Percentiles rank a stretch among this genome's conserved stretches.
Conservation (phyloP, 2,888 invertebrate genomes). For the Drosophila neonasuta region DNA sequence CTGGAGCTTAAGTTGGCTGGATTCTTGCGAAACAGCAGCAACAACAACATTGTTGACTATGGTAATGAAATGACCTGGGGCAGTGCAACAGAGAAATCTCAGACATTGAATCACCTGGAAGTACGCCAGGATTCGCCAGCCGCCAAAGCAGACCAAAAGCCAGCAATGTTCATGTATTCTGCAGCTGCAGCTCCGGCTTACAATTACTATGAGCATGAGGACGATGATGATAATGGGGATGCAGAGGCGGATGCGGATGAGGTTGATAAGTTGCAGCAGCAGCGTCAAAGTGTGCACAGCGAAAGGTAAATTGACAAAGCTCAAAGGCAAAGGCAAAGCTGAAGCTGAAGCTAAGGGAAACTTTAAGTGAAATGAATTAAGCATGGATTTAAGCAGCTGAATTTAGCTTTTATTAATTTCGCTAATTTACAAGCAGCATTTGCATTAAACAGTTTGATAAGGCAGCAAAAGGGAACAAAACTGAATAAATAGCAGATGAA, state of each 20-base stretch:
- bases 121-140: constrained; percentile 18
- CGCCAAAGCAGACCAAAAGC: constrained; percentile 20
- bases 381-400: neutral
- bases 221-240: constrained; percentile 6
- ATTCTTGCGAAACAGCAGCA: constrained; percentile 1
- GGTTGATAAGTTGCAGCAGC: constrained; percentile 37
- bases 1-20: constrained; percentile 4
- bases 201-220: constrained; percentile 29
- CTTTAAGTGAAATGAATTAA: constrained; percentile 7
- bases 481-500: neutral
- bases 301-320: constrained; percentile 75
- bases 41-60: constrained; percentile 65
- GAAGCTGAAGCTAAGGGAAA: constrained; percentile 18
- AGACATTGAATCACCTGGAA: constrained; percentile 66
- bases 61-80: constrained; percentile 73
- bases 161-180: constrained; percentile 32
- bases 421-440: constrained; percentile 3
- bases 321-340: constrained; percentile 32
- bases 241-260: constrained; percentile 28
- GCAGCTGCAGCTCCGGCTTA: constrained; percentile 22
- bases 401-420: constrained; percentile 4
- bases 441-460: neutral
- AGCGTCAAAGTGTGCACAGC: constrained; percentile 57
- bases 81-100: constrained; percentile 65
- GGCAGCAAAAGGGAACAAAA: neutral